These are phyloP conservation scores for Grammomys dolichurus DNA, from an alignment of 2,113 vertebrate species.

Conservation along the genomic window DNA sequence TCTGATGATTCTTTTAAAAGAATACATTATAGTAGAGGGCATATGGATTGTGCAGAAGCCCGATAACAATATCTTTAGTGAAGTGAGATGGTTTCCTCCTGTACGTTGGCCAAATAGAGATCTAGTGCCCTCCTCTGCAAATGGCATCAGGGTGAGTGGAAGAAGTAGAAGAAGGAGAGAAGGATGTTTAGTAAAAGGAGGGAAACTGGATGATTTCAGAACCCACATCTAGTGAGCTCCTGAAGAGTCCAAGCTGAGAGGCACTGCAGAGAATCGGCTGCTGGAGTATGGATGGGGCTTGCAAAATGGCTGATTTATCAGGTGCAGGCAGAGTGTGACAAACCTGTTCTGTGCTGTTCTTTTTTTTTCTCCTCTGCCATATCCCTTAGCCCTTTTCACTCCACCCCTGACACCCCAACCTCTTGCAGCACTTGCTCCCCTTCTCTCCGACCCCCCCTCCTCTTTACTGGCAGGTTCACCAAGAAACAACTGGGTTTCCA, in stretches of 20 bases:
- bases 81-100: background rate
- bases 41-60: background rate
- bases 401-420: background rate
- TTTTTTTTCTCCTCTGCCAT: background rate
- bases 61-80: background rate
- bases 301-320: slow-evolving; percentile 43
- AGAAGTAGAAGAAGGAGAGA: background rate
- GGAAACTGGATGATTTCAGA: background rate
- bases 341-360: background rate
- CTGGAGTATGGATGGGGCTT: slow-evolving; percentile 38
- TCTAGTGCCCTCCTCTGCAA: background rate
- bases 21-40: background rate
- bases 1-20: background rate
- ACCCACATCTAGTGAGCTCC: background rate
- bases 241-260: background rate
- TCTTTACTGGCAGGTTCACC: slow-evolving; percentile 80
- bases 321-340: slow-evolving; percentile 5
- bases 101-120: background rate
- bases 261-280: background rate
- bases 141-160: background rate
- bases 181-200: background rate
- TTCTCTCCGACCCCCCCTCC: background rate
- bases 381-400: background rate
- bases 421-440: background rate
- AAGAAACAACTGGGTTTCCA: slow-evolving; percentile 88